Percentiles rank a stretch among this genome's conserved stretches.
phyloP scores from a whole-genome alignment of 2,888 invertebrate species.

The Leptopilina myrica region DNA sequence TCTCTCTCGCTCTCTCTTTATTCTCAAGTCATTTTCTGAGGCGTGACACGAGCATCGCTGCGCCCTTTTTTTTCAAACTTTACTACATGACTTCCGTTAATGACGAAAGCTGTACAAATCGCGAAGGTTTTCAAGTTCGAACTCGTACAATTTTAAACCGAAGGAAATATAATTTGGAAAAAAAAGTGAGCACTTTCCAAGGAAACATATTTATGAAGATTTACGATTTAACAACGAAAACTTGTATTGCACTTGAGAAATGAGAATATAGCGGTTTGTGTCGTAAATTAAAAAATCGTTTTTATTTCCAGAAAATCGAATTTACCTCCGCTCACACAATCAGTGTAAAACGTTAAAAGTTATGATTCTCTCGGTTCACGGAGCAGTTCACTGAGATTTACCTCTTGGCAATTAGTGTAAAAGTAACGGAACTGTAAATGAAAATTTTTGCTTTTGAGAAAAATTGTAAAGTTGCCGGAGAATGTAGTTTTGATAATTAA shows the following conservation, averaged over 20 bases:
- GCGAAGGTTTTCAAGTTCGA: not conserved
- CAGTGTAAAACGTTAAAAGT: not conserved
- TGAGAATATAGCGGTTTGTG: not conserved
- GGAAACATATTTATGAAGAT: slow-evolving; percentile 13
- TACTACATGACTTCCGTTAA: slow-evolving; percentile 36
- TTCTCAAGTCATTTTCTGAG: slow-evolving; percentile 18
- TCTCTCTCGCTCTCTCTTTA: not conserved
- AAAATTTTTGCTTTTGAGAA: no score
- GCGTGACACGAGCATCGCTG: not conserved
- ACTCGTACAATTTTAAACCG: not conserved
- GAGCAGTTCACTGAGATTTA: no score
- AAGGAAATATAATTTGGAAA: slow-evolving; percentile 19
- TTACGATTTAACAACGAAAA: slow-evolving; percentile 11
- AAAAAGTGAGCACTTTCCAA: not conserved
- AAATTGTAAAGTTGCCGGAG: no score
- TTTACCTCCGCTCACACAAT: not conserved
- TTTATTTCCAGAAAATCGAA: not conserved
- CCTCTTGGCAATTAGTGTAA: no score
- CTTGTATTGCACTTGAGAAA: not conserved
- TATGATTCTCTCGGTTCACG: no score
- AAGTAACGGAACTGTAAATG: no score
- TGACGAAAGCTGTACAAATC: slow-evolving; percentile 30
- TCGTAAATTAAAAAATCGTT: slow-evolving; percentile 19
- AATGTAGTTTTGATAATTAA: no score
- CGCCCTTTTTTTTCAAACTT: slow-evolving; percentile 7